A percentile compares a stretch with the other conserved stretches of the same genome.
These are phyloP conservation scores for Polypedilum vanderplanki DNA, from an alignment of 1,140 invertebrate genomes.

Conservation along the genomic window DNA sequence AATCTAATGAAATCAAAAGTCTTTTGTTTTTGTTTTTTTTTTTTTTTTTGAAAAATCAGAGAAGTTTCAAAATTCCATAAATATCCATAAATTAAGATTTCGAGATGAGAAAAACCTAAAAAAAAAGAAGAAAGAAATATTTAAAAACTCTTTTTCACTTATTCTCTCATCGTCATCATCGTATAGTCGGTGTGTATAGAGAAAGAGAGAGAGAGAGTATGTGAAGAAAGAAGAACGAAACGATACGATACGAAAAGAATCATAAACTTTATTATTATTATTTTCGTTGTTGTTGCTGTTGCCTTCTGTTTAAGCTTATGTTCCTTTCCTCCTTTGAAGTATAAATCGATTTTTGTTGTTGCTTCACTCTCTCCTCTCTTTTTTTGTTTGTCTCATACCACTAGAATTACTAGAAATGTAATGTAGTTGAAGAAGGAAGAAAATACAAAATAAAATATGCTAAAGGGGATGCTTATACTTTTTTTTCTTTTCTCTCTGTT, in stretches of 20 bases:
- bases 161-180: neutral
- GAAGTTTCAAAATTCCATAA: neutral
- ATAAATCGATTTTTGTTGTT: constrained; percentile 16
- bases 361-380: constrained; percentile 6
- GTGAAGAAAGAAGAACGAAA: neutral
- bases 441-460: constrained; percentile 10
- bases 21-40: too few relatives aligned
- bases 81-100: neutral
- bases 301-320: constrained; percentile 17
- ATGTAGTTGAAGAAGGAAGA: too few relatives aligned
- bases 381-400: neutral
- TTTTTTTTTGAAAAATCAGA: neutral
- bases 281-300: constrained; percentile 1
- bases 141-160: constrained; percentile 1
- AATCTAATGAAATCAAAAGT: too few relatives aligned
- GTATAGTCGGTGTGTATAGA: neutral
- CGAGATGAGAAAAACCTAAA: neutral
- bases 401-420: too few relatives aligned
- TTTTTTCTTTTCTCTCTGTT: neutral
- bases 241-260: constrained; percentile 5
- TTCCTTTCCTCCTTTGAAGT: constrained; percentile 17
- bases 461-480: neutral
- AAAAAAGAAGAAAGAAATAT: neutral
- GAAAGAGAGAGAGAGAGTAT: too few relatives aligned
- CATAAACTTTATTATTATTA: constrained; percentile 15